Percentiles rank a stretch among this genome's conserved stretches.
phyloP scores from a whole-genome alignment of 2,797 vertebrate species.

The Periophthalmus magnuspinnatus region DNA sequence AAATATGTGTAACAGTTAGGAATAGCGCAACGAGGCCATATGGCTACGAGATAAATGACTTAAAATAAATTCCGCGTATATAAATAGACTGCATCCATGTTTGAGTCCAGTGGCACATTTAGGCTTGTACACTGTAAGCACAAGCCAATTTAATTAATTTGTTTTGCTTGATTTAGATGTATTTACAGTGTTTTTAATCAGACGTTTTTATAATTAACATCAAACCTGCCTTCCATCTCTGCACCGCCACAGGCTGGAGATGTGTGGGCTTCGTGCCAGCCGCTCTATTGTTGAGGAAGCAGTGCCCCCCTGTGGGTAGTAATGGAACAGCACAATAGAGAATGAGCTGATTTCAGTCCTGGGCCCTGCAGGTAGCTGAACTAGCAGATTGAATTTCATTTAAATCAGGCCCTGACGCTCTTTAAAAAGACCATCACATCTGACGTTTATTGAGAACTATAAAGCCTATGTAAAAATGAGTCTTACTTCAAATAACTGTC shows the following conservation, averaged over 20 bases:
- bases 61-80: constrained; percentile 26
- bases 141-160: constrained; percentile 38
- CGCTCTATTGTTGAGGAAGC: constrained; percentile 64
- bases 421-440: too few species aligned
- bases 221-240: constrained; percentile 52
- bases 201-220: constrained; percentile 42
- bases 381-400: not conserved
- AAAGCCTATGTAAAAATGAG: too few species aligned
- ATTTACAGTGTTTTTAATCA: constrained; percentile 47
- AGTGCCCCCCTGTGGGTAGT: constrained; percentile 66
- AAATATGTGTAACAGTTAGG: constrained; percentile 32
- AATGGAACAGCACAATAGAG: constrained; percentile 16
- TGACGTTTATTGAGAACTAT: not conserved
- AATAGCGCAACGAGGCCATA: constrained; percentile 24
- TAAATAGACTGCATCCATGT: constrained; percentile 25
- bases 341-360: constrained; percentile 9
- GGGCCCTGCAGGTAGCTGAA: not conserved
- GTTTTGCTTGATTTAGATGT: constrained; percentile 40
- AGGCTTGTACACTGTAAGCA: constrained; percentile 32
- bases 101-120: constrained; percentile 33
- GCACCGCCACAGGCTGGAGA: constrained; percentile 32
- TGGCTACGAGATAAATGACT: constrained; percentile 41
- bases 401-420: not conserved
- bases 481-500: not conserved
- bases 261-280: constrained; percentile 29